Evolutionary conservation across 1,140 invertebrate genomes (phyloP).

Genomic region (Euschistus heros): DNA sequence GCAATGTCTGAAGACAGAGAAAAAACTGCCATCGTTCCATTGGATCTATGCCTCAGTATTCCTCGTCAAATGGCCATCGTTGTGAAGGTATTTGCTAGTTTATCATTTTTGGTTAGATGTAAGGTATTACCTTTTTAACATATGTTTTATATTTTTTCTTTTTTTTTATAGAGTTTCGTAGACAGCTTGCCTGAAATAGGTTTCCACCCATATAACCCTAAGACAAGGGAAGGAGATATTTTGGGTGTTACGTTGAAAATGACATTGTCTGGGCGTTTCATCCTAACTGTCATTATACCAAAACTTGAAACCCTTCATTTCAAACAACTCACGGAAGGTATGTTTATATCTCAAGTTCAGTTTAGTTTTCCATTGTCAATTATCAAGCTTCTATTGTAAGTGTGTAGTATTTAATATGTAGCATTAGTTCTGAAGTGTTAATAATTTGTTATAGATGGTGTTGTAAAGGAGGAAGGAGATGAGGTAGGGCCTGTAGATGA

Average conservation of each 20-base stretch:
- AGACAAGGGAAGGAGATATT: neutral
- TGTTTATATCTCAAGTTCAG: neutral
- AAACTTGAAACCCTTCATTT: neutral
- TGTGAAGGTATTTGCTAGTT: neutral
- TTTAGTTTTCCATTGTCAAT: no score
- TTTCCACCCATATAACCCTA: neutral
- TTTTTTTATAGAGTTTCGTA: neutral
- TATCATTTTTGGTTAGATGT: neutral
- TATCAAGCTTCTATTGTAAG: no score
- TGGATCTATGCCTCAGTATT: slow-evolving; percentile 2
- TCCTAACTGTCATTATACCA: slow-evolving; percentile 3
- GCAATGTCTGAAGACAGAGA: slow-evolving; percentile 7
- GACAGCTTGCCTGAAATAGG: neutral
- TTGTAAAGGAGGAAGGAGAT: neutral
- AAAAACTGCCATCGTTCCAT: neutral
- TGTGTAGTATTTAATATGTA: no score
- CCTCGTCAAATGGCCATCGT: neutral
- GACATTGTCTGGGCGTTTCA: neutral
- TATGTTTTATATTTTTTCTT: neutral
- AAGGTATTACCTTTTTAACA: neutral
- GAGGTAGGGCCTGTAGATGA: neutral
- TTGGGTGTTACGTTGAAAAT: neutral
- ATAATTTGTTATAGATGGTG: neutral
- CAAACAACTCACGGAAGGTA: neutral
- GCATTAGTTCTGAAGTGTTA: neutral